phyloP scores from a whole-genome alignment of 2,888 invertebrate species.

The Agapostemon virescens region DNA sequence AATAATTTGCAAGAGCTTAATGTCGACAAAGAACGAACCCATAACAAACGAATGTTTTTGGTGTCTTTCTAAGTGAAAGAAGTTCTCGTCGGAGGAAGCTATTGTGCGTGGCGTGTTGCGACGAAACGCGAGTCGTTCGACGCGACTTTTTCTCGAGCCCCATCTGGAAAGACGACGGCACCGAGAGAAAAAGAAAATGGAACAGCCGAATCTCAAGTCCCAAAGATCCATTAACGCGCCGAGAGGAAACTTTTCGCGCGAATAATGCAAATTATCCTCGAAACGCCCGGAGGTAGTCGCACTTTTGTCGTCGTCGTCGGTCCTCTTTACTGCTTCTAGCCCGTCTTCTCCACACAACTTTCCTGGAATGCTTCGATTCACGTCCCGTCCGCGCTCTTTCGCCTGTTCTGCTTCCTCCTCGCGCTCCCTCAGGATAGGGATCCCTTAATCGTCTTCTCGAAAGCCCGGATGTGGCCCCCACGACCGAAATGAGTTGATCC shows the following conservation, averaged over 20 bases:
- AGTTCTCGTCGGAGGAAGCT: not conserved
- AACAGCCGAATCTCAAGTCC: slow-evolving; percentile 63
- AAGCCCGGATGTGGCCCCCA: slow-evolving; percentile 42
- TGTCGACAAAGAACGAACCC: not conserved
- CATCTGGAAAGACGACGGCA: not conserved
- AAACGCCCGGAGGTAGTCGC: slow-evolving; percentile 59
- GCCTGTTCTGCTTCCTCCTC: not conserved
- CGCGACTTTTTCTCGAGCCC: slow-evolving; percentile 13
- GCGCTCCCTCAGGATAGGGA: not conserved
- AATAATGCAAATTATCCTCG: slow-evolving; percentile 68
- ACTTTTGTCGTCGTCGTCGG: slow-evolving; percentile 43
- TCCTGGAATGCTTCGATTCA: slow-evolving; percentile 1
- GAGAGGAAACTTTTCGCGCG: slow-evolving; percentile 57
- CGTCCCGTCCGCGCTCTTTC: not conserved
- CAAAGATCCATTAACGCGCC: slow-evolving; percentile 65
- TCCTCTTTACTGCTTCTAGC: slow-evolving; percentile 14
- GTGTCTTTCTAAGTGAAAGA: not conserved
- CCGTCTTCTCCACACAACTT: not conserved
- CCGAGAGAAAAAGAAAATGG: slow-evolving; percentile 43
- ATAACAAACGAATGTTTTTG: not conserved
- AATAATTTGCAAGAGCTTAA: not conserved
- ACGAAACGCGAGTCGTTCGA: slow-evolving; percentile 17
- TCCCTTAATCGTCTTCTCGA: slow-evolving; percentile 46
- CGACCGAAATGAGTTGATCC: slow-evolving; percentile 60
- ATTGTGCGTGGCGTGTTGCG: slow-evolving; percentile 22